Conservation (phyloP, 2,888 invertebrate species). For the Cerastis rubricosa region DNA sequence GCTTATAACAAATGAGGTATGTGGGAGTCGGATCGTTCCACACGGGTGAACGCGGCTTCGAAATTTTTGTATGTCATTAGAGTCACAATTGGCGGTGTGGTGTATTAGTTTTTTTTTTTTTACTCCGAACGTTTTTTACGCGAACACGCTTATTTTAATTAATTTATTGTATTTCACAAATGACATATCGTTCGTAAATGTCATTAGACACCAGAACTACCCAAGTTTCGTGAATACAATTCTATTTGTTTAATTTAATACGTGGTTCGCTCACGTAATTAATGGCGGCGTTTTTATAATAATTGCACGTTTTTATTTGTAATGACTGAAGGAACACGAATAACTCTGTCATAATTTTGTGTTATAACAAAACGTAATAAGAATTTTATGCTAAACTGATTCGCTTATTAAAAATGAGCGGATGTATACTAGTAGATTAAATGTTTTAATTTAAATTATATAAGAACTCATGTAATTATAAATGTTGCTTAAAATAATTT, state of each 20-base stretch:
- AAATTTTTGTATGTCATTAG: conserved; percentile 69
- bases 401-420: conserved; percentile 44
- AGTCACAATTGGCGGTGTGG: conserved; percentile 62
- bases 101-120: conserved; percentile 56
- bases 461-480: conserved; percentile 28
- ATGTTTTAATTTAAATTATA: conserved; percentile 38
- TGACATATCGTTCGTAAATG: conserved; percentile 57
- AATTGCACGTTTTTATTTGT: conserved; percentile 67
- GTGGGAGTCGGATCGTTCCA: conserved; percentile 85
- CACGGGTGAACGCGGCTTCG: conserved; percentile 75
- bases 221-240: conserved; percentile 38
- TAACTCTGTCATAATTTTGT: conserved; percentile 65
- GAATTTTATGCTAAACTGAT: conserved; percentile 62
- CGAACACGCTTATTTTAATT: conserved; percentile 61
- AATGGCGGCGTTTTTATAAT: conserved; percentile 65
- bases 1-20: conserved; percentile 86
- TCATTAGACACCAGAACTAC: conserved; percentile 36
- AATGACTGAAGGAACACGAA: conserved; percentile 65
- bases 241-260: conserved; percentile 59
- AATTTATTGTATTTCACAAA: conserved; percentile 63
- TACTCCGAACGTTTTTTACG: conserved; percentile 36
- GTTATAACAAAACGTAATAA: conserved; percentile 60
- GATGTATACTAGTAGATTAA: conserved; percentile 34
- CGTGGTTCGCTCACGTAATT: conserved; percentile 51
- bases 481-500: conserved; percentile 22